Base-by-base conservation (phyloP, 1,140 invertebrate species). In the Drosophila kohkoa region DNA sequence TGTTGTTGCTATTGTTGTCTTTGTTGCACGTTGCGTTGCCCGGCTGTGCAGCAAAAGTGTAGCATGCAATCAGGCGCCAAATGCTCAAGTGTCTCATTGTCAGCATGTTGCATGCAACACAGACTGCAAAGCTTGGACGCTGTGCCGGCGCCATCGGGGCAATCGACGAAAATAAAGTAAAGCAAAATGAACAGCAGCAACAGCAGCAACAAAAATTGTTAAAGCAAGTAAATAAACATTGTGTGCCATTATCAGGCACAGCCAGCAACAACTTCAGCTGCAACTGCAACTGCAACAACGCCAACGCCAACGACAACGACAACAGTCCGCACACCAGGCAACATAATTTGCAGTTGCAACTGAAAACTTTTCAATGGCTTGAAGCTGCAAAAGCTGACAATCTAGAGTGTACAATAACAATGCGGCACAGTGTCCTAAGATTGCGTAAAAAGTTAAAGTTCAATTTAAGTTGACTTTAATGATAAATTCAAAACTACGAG, bases 191-290 rank as follows among this genome's bases (percentile, higher is more conserved):
- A 81, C 81, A 86, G 68, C 65, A 58, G 20, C 49, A 66, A 11
- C 32, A 54, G 30, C 81, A 77, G 62, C 32, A 59, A 74, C 32
- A 52, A 78, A 75, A 87, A 87, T 74, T 79, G 67, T 87, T 86
- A 79, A 86, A 82, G 82, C 83, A 82, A 87, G 73, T 88, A 87
- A 87, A 87, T 82, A 87, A 87, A 87, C 82, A 87, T 87, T 88
- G 82, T 87, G 65, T 73, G 83, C 83, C 76, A 87, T 87, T 87
- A 87, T 87, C 82, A 88, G 82, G 67, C 77, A 67, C 72, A 62
- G 83, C 66, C 82, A 87, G 82, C 78, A 83, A 66, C 79, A 82
- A 77, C 62, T 66, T 71, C 65, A 46, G 35, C 60, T 74, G 4
- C 49, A 38, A 41, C 20, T 25, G 20, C 69, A 69, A 43, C 46